Conservation (phyloP, 2,888 invertebrate species). For the Heteromyza rotundicornis region DNA sequence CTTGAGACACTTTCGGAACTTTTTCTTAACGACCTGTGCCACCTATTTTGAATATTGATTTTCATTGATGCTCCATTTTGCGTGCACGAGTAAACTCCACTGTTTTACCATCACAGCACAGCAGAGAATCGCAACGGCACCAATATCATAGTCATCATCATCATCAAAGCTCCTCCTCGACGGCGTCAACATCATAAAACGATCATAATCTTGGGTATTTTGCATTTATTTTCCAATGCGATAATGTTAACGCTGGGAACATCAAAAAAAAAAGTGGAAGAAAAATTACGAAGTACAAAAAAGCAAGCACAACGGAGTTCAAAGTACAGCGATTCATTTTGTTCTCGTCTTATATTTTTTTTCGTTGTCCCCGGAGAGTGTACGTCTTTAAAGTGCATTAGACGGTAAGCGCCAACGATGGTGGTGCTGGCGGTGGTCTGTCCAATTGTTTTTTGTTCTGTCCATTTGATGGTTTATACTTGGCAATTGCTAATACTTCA, state of each 20-base stretch:
- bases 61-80: constrained; percentile 11
- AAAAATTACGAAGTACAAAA: background rate
- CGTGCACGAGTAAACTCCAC: background rate
- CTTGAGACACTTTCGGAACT: constrained; percentile 55
- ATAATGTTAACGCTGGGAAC: constrained; percentile 3
- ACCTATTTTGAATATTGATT: constrained; percentile 34
- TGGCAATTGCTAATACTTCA: no score
- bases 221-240: background rate
- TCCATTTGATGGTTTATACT: no score
- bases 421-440: no score
- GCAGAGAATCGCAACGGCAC: background rate
- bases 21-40: constrained; percentile 38
- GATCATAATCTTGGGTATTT: constrained; percentile 11
- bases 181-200: constrained; percentile 5
- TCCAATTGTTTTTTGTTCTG: no score
- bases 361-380: no score
- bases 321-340: background rate
- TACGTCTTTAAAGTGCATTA: no score
- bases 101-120: background rate
- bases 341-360: no score
- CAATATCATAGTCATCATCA: constrained; percentile 2
- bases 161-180: background rate
- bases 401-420: no score
- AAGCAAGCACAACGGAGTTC: background rate
- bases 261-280: background rate